phyloP scores from a whole-genome alignment of 2,797 vertebrate species.

The Acanthis flammea region DNA sequence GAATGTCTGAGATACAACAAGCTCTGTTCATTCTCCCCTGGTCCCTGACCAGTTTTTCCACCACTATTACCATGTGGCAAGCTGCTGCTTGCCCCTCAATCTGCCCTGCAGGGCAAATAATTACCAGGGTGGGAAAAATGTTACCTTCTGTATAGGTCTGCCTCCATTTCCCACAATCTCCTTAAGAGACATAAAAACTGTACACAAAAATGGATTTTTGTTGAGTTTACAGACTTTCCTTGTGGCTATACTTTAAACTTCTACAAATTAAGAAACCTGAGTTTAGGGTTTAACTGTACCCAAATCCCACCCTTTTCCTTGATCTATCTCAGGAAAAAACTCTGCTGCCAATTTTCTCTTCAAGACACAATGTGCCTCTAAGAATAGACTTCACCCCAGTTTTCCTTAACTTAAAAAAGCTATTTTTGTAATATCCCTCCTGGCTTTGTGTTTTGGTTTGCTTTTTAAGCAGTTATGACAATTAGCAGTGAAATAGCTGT shows the following conservation, averaged over 20 bases:
- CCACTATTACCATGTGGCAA: rapidly evolving
- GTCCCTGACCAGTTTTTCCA: neutral
- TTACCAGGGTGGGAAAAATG: neutral
- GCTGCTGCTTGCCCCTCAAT: neutral
- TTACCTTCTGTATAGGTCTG: neutral
- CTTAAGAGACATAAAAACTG: neutral
- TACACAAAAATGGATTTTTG: neutral
- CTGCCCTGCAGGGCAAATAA: neutral
- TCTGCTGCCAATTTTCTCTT: constrained; percentile 2
- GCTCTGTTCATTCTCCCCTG: neutral
- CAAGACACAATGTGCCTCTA: constrained; percentile 20
- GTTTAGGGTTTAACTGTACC: neutral
- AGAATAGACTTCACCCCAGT: neutral
- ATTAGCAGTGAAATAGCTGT: neutral
- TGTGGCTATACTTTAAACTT: neutral
- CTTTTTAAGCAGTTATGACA: neutral
- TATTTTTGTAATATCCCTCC: neutral
- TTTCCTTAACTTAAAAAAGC: neutral
- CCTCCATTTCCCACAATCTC: neutral
- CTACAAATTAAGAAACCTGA: neutral
- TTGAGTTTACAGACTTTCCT: neutral
- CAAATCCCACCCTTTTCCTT: neutral
- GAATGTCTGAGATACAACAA: neutral
- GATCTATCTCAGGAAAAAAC: neutral
- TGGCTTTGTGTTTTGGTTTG: neutral